Evolutionary conservation across 2,888 invertebrate genomes (phyloP), one percentile per base, ranked within the genome.

Genomic region (Elmis aenea): DNA sequence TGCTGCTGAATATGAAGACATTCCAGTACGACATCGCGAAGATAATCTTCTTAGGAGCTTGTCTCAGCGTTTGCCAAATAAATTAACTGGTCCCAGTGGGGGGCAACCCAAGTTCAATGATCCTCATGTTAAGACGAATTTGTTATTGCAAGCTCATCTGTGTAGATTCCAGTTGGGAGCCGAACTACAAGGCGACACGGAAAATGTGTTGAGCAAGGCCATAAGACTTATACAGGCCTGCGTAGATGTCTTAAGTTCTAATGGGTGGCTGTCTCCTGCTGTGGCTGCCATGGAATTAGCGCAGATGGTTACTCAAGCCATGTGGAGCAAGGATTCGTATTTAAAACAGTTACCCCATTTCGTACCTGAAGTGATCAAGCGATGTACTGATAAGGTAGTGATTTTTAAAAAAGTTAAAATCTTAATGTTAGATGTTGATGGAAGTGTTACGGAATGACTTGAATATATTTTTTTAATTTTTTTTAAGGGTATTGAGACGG

Each of bases 241-340:
- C 67, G 97, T 99, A 15, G 79, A 94, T 67, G 93, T 94, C 5
- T 68, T 94, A 20, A 88, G 86, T 62, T 92, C 92, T 25, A 96
- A 95, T 57, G 97, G 99, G 16, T 99, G 99, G 99, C 73, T 99
- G 29, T 84, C 92, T 0, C 97, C 99, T 0, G 99, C 97, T 2
- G 90, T 99, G 22, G 94, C 96, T 10, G 96, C 97, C 56, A 99
- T 99, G 99, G 99, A 99, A 70, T 73, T 99, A 57, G 94, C 97
- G 0, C 99, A 99, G 72, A 99, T 99, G 97, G 90, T 93, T 2
- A 99, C 99, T 0, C 99, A 99, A 70, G 97, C 97, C 5, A 95
- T 99, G 95, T 99, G 97, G 95, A 92, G 89, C 58, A 96, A 95
- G 68, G 99, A 99, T 70, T 92, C 94, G 0, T 95, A 96, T 62